Evolutionary conservation across 2,113 vertebrate species (phyloP).

Genomic region (Gymnobelideus leadbeateri): DNA sequence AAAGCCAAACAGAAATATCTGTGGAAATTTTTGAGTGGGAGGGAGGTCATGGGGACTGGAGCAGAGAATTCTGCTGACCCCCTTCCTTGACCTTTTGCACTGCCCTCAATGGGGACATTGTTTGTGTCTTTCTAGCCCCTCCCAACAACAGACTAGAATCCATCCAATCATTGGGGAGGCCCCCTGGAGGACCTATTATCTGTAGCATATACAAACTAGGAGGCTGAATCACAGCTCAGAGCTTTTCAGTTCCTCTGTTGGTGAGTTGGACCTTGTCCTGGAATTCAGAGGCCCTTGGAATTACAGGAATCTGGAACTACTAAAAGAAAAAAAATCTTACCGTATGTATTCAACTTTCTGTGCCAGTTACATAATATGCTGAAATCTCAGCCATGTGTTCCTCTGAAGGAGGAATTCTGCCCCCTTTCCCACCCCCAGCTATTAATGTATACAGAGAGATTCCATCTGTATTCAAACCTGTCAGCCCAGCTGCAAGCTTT

Average conservation of each 20-base stretch:
- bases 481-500: neutral
- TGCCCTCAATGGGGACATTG: neutral
- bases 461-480: slow-evolving; percentile 1
- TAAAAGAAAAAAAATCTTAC: neutral
- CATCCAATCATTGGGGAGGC: neutral
- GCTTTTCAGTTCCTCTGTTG: neutral
- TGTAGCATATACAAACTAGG: neutral
- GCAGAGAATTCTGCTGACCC: slow-evolving; percentile 12
- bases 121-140: neutral
- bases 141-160: neutral
- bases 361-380: slow-evolving; percentile 3
- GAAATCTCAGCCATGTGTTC: neutral
- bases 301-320: neutral
- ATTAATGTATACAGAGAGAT: neutral
- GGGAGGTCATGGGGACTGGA: slow-evolving; percentile 17
- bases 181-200: neutral
- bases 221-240: neutral
- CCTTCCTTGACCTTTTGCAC: neutral
- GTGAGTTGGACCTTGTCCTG: slow-evolving; percentile 28
- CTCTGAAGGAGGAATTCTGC: neutral
- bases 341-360: neutral
- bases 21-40: neutral
- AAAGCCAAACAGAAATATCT: neutral
- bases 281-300: slow-evolving; percentile 19
- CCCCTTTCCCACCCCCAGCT: neutral